Conservation (phyloP, 2,113 vertebrate species). For the Campylomormyrus tamandua region DNA sequence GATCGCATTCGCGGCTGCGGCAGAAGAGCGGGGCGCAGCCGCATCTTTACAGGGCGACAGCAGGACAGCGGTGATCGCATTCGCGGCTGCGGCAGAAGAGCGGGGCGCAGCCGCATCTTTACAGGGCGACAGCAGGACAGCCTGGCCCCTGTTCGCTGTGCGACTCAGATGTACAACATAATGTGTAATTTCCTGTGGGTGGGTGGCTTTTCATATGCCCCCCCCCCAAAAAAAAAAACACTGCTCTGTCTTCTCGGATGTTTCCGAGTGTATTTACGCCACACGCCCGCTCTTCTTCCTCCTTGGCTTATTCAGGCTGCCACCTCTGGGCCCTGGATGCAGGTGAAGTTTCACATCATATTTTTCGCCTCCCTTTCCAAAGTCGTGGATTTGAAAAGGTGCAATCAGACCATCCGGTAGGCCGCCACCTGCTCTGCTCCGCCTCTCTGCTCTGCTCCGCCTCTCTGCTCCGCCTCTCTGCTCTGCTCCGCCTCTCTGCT, state of each 20-base stretch:
- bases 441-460: too few species aligned
- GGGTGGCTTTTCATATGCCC: not conserved
- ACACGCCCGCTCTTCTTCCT: not conserved
- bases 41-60: not conserved
- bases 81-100: slow-evolving; percentile 8
- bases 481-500: too few species aligned
- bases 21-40: not conserved
- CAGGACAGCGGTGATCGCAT: slow-evolving; percentile 25
- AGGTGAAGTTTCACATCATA: not conserved
- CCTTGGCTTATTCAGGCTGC: not conserved
- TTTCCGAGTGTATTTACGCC: not conserved
- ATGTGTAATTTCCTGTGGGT: not conserved
- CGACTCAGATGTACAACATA: not conserved
- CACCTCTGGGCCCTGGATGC: not conserved
- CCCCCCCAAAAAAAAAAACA: not conserved
- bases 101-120: not conserved
- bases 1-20: slow-evolving; percentile 29
- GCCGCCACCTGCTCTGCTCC: too few species aligned
- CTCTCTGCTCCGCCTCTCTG: too few species aligned
- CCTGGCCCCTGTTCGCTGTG: slow-evolving; percentile 4
- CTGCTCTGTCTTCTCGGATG: slow-evolving; percentile 13
- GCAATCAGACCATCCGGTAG: not conserved
- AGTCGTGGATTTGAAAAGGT: not conserved
- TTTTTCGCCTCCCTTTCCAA: too few species aligned
- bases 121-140: not conserved